Base-by-base conservation (phyloP, 1,140 invertebrate genomes). In the Ceratina australensis region DNA sequence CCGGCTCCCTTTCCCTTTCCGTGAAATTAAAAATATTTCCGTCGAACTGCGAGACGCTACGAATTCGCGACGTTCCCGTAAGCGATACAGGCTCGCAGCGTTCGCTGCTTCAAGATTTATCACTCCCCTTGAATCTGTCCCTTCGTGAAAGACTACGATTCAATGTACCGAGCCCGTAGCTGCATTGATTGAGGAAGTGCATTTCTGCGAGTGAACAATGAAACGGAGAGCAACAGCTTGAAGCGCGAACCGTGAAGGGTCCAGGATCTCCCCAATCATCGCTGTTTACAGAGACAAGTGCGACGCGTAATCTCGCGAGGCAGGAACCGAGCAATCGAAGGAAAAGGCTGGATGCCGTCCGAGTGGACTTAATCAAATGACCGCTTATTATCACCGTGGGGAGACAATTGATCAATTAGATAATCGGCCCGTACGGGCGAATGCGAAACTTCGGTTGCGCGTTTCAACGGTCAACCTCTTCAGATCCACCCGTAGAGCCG, bases 401-500 rank as follows among this genome's bases (percentile, higher is more conserved):
- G 68, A 71, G 72, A 79, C 82, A 84, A 84, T 84, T 84, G 82
- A 83, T 80, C 82, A 84, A 83, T 84, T 84, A 84, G 78, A 84
- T 84, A 76, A 69, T 80, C 73, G 82, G 47, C 50, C 50, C 49
- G 42, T 33, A 50, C 66, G 50, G 57, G 56, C 10, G 26, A 42
- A 33, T 69, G 75, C 78, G 64, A 86, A 86, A 85, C 83, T 87
- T 83, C n/a, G 72, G 87, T 87, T 90, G 89, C 79, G 82, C 89
- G 89, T 89, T 90, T 89, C 73, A 84, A 85, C 86, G 67, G 69
- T 63, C 68, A 74, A 72, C 78, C 78, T 87, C 87, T 89, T 84
- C 56, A 61, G 73, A 69, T 72, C 66, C 84, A 84, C 86, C 86
- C 83, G 13, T 57, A 20, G 47, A n/a, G n/a, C n/a, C n/a, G n/a